Conservation (phyloP, 2,797 vertebrate species). For the Coracias cyanogaster region DNA sequence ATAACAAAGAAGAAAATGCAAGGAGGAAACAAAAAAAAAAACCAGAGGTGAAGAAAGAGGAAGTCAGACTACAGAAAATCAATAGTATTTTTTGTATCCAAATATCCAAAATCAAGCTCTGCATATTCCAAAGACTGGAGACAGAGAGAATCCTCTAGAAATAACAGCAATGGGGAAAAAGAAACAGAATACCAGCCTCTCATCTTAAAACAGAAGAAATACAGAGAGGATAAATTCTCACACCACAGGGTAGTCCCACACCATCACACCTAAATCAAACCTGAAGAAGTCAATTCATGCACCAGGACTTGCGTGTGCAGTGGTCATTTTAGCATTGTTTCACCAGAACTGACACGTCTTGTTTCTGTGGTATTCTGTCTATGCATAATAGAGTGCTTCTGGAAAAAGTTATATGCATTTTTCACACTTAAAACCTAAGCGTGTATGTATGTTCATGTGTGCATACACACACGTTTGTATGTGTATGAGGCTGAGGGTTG, state of each 20-base stretch:
- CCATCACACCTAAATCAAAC: background rate
- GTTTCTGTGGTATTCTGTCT: background rate
- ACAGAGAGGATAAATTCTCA: background rate
- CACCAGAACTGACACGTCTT: background rate
- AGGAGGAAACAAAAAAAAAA: background rate
- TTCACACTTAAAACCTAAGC: background rate
- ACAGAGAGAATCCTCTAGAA: background rate
- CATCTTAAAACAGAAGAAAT: background rate
- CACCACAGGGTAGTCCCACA: background rate
- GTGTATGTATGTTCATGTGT: background rate
- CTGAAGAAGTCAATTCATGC: background rate
- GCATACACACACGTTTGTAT: background rate
- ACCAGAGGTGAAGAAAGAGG: background rate
- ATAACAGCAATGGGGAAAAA: background rate
- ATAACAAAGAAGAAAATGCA: background rate
- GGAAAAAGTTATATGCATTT: background rate
- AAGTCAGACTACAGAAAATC: background rate
- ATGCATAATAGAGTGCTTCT: accelerated
- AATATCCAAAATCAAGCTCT: too few relatives aligned
- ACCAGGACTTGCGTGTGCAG: accelerated
- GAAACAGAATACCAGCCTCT: background rate
- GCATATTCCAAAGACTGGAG: background rate
- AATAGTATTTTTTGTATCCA: background rate
- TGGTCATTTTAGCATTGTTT: background rate
- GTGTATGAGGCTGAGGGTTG: background rate